Percentiles rank a stretch among this genome's conserved stretches.
These are phyloP conservation scores for Lasioglossum oenotherae DNA, from an alignment of 2,888 invertebrate species.

Conservation along the genomic window DNA sequence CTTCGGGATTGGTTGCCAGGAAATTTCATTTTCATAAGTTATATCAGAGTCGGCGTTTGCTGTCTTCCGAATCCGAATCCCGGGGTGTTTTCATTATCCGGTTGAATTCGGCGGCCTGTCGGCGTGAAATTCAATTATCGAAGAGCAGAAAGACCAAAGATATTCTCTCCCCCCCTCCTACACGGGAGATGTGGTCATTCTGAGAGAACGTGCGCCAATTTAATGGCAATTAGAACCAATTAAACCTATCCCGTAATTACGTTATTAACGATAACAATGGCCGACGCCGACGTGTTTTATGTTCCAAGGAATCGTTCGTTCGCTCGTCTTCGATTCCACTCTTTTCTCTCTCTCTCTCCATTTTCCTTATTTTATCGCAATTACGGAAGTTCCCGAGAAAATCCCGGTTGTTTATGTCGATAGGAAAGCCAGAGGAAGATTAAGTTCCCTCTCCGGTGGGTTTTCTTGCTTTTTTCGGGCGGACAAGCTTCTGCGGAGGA, in stretches of 20 bases:
- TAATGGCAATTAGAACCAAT: constrained; percentile 24
- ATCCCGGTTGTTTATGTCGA: constrained; percentile 26
- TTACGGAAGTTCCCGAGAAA: constrained; percentile 15
- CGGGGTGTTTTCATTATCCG: neutral
- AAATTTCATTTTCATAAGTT: constrained; percentile 73
- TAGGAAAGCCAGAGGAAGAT: constrained; percentile 25
- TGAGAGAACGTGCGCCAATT: constrained; percentile 16
- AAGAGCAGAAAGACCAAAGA: neutral
- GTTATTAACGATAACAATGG: constrained; percentile 15
- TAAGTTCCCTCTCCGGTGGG: neutral
- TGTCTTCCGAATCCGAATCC: constrained; percentile 30
- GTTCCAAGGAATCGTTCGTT: neutral
- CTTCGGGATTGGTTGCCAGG: constrained; percentile 55
- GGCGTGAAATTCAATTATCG: neutral
- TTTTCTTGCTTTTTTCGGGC: neutral
- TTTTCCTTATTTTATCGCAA: constrained; percentile 11
- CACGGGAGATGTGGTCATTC: neutral
- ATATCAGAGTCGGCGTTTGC: constrained; percentile 23
- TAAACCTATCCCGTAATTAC: constrained; percentile 12
- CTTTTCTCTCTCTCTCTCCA: neutral
- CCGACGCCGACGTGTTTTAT: constrained; percentile 4
- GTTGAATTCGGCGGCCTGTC: neutral
- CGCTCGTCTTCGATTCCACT: neutral
- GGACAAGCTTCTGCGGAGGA: neutral
- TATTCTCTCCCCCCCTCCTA: neutral